Evolutionary conservation across 2,797 vertebrate genomes (phyloP), one percentile per base, ranked within the genome.

Genomic region (Crax fasciolata): DNA sequence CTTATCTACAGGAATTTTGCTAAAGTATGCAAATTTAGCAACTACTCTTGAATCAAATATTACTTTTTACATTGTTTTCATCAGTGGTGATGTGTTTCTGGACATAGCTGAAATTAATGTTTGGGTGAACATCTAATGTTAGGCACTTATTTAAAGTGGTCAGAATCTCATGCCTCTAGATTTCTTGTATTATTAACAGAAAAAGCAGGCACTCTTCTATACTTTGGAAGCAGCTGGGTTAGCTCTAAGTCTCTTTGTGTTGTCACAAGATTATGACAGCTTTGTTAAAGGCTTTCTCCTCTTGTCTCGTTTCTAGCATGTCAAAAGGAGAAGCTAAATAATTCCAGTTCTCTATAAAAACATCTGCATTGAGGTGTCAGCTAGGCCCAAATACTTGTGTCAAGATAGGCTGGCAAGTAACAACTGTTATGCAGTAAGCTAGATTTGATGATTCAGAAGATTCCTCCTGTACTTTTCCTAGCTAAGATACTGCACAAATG

Each of bases 251-350:
- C 24, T 90, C 41, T 38, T 68, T 86, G 19, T n/a, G 57, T 57
- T 57, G 55, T 86, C 27, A 27, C 72, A 93, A 88, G 77, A 82
- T 92, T 94, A 84, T 85, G 78, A 83, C 63, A 90, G 62, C 55
- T 75, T 85, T 87, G 32, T 85, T 93, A 71, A 95, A 87, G 82
- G 35, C 57, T 87, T 94, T 89, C 57, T 87, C 17, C 54, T 93
- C 59, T 68, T 78, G 8, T 67, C 49, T 87, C 38, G 21, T 81
- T 88, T 68, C 55, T 46, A 51, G 18, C 20, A 11, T 85, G 68
- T 39, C 0, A 1, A 90, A 62, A 78, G 48, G 46, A 94, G 70
- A 81, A 86, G 39, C 51, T 32, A 52, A 27, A 44, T 84, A 84
- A 72, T 90, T 94, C 28, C 27, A 58, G 23, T 51, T 83, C 58